Percentiles rank a stretch among this genome's conserved stretches.
These are phyloP conservation scores for Plecotus auritus DNA, from an alignment of 2,113 vertebrate species.

Conservation along the genomic window DNA sequence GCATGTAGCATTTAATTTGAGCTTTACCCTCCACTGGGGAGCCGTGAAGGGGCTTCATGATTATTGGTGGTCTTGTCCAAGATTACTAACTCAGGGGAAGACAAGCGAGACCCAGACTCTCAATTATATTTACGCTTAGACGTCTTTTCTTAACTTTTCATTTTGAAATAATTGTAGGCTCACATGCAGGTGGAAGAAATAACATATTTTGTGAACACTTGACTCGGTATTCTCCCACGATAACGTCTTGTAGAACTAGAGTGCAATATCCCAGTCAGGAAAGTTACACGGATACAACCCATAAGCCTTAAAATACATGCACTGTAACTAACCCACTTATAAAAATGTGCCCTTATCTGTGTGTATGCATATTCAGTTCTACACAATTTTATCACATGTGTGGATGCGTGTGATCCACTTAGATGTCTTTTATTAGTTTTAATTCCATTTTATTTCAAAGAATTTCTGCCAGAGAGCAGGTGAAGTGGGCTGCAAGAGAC, in stretches of 20 bases:
- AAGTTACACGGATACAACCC: not conserved
- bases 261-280: not conserved
- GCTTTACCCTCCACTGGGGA: not conserved
- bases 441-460: not conserved
- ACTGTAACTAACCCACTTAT: not conserved
- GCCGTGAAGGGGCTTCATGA: not conserved
- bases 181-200: not conserved
- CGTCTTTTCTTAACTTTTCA: not conserved
- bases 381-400: not conserved
- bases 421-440: not conserved
- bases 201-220: not conserved
- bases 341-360: not conserved
- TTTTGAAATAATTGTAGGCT: not conserved
- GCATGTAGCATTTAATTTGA: not conserved
- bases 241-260: not conserved
- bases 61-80: not conserved
- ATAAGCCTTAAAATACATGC: not conserved
- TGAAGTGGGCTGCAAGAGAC: not conserved
- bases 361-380: not conserved
- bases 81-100: not conserved
- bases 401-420: not conserved
- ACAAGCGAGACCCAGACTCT: not conserved
- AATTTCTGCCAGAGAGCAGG: not conserved
- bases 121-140: not conserved
- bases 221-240: not conserved